phyloP scores from a whole-genome alignment of 2,113 vertebrate species.

The Pangasianodon hypophthalmus region DNA sequence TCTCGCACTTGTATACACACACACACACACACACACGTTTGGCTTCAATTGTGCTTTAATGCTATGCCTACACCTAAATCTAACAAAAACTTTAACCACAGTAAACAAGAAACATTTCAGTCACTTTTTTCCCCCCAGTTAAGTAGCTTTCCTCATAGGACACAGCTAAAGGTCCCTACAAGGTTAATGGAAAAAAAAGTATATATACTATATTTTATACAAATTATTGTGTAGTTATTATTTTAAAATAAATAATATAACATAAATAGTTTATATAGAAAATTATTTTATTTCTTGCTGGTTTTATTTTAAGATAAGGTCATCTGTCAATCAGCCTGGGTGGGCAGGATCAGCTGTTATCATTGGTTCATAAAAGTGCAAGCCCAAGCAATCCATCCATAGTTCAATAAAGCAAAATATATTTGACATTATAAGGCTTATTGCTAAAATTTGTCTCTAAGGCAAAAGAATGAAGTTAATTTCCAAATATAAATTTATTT shows the following conservation, averaged over 20 bases:
- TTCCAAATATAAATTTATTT: not conserved
- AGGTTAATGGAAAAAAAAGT: too few species aligned
- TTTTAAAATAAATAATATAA: too few species aligned
- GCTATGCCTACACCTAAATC: not conserved
- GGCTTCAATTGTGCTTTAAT: not conserved
- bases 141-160: not conserved
- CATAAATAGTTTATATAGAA: too few species aligned
- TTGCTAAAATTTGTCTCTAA: not conserved
- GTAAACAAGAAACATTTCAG: not conserved
- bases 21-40: slow-evolving; percentile 16
- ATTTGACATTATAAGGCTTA: not conserved
- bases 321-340: not conserved
- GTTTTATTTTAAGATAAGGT: not conserved
- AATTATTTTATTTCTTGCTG: not conserved
- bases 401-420: not conserved
- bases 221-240: too few species aligned
- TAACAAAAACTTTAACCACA: not conserved
- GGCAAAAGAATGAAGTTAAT: not conserved
- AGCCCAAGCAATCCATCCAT: not conserved
- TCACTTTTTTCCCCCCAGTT: not conserved
- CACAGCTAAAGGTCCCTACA: too few species aligned
- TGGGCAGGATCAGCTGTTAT: not conserved
- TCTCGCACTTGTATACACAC: not conserved
- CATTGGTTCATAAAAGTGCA: not conserved
- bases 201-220: too few species aligned